These are phyloP conservation scores for Temnothorax curvispinosus DNA, from an alignment of 1,140 invertebrate genomes.

Conservation along the genomic window DNA sequence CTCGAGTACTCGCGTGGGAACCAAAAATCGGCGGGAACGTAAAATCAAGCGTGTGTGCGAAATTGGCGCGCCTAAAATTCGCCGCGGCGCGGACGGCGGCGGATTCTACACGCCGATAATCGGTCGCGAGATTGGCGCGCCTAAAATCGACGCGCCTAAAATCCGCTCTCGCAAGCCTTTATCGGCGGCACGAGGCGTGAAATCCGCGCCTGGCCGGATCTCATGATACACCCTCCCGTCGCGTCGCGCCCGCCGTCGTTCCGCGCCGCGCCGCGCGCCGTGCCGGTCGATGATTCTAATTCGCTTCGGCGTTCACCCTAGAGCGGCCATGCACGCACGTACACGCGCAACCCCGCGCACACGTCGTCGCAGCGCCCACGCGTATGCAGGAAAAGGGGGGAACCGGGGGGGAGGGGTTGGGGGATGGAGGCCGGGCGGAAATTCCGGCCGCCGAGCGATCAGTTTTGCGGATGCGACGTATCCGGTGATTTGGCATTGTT, in stretches of 20 bases:
- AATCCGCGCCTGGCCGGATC: slow-evolving; percentile 40
- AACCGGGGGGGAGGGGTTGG: not conserved
- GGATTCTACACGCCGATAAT: not conserved
- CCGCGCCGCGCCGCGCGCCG: not conserved
- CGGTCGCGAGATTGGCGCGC: slow-evolving; percentile 13
- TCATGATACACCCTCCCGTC: slow-evolving; percentile 35
- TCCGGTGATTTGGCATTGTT: slow-evolving; percentile 76
- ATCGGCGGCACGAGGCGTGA: slow-evolving; percentile 48
- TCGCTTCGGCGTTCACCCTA: slow-evolving; percentile 43
- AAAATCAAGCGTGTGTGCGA: not conserved
- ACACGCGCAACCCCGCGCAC: not conserved
- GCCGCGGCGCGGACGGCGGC: not conserved
- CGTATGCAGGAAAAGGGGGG: not conserved
- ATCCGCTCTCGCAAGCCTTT: slow-evolving; percentile 53
- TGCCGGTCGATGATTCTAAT: slow-evolving; percentile 59
- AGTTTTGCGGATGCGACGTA: slow-evolving; percentile 75
- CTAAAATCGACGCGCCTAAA: slow-evolving; percentile 50
- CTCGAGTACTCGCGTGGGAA: not conserved
- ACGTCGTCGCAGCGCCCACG: too few species aligned
- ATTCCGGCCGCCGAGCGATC: slow-evolving; percentile 71
- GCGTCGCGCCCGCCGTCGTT: not conserved
- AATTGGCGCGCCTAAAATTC: slow-evolving; percentile 14
- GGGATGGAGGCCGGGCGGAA: slow-evolving; percentile 63
- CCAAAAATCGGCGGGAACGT: not conserved
- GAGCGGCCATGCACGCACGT: slow-evolving; percentile 21